Percentiles rank a stretch among this genome's conserved stretches.
phyloP scores from a whole-genome alignment of 2,888 invertebrate genomes.

The Volucella inflata region DNA sequence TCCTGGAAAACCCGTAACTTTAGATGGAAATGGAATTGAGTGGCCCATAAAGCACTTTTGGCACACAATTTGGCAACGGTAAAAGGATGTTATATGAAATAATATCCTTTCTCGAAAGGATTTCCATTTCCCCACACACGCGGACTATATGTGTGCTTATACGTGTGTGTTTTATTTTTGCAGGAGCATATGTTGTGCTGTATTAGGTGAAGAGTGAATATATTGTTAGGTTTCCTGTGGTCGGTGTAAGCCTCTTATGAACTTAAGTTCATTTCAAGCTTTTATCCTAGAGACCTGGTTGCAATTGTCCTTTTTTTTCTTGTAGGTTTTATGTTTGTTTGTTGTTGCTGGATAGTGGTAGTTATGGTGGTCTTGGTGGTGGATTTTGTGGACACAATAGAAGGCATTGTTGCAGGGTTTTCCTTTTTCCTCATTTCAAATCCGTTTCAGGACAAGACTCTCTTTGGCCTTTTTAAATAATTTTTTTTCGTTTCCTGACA shows the following conservation, averaged over 20 bases:
- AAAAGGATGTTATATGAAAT: constrained; percentile 38
- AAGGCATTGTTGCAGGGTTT: constrained; percentile 5
- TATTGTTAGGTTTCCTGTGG: constrained; percentile 9
- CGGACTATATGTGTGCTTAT: not conserved
- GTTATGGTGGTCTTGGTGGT: not conserved
- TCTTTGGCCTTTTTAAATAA: not conserved
- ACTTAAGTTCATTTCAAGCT: constrained; percentile 23
- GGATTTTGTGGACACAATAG: not conserved
- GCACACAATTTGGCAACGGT: constrained; percentile 54
- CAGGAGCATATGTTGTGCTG: not conserved
- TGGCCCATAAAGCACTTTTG: constrained; percentile 54
- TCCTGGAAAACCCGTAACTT: constrained; percentile 31
- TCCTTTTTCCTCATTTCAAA: constrained; percentile 6
- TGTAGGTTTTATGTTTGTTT: no score
- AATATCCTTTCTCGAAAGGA: constrained; percentile 14
- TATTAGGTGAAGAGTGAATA: not conserved
- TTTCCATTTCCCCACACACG: not conserved
- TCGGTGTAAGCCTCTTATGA: constrained; percentile 39
- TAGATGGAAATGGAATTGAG: constrained; percentile 17
- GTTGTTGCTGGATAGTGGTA: no score
- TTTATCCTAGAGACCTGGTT: constrained; percentile 9
- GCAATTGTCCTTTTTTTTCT: constrained; percentile 10
- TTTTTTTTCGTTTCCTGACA: not conserved
- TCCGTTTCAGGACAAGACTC: constrained; percentile 23
- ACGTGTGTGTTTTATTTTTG: not conserved